Evolutionary conservation across 2,113 vertebrate genomes (phyloP).

Genomic region (Campylomormyrus numenius): DNA sequence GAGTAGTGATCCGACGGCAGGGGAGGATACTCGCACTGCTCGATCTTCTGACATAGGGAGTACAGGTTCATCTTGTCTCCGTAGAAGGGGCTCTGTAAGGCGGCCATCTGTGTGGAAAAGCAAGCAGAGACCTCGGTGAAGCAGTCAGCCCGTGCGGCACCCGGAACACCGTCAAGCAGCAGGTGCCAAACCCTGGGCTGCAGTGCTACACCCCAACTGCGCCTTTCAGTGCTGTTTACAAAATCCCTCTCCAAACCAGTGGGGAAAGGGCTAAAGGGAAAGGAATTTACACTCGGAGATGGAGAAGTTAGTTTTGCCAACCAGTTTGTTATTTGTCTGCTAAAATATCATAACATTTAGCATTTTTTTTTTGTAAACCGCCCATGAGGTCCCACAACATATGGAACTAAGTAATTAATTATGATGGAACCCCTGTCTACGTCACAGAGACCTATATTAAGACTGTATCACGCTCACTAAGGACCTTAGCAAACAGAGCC

Average conservation of each 20-base stretch:
- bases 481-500: background rate
- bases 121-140: constrained; percentile 24
- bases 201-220: background rate
- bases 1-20: constrained; percentile 99
- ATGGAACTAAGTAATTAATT: background rate
- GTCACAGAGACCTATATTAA: background rate
- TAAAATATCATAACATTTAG: background rate
- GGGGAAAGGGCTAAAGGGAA: background rate
- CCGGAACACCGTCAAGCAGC: background rate
- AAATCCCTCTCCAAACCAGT: background rate
- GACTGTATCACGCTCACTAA: background rate
- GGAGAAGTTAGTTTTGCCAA: background rate
- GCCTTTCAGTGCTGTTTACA: background rate
- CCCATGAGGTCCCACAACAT: background rate
- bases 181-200: background rate
- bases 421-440: background rate
- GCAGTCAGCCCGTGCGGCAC: background rate
- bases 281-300: background rate
- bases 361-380: background rate
- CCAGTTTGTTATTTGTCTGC: background rate
- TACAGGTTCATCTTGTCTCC: constrained; percentile 99
- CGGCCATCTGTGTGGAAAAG: constrained; percentile 80
- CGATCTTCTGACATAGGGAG: constrained; percentile 98
- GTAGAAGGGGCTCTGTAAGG: constrained; percentile 95
- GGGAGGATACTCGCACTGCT: constrained; percentile 96